Base-by-base conservation (phyloP, 2,797 vertebrate genomes). In the Telmatherina bonti region DNA sequence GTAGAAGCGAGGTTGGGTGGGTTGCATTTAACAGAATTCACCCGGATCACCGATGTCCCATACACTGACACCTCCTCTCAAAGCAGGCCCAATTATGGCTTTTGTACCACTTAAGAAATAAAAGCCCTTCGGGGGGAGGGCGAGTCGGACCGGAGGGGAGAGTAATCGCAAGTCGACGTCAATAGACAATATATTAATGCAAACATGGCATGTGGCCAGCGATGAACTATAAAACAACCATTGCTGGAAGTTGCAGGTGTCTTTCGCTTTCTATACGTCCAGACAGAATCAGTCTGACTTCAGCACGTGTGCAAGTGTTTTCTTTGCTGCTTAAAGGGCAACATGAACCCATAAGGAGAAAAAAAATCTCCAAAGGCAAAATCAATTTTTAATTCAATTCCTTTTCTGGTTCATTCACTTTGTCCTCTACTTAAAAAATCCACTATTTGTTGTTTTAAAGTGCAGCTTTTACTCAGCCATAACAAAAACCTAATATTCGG, bases 61-160 rank as follows among this genome's bases (percentile, higher is more conserved):
- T 96, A 97, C 96, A 95, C 92, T 95, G 96, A 97, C 97, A 97
- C 96, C 96, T 97, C 96, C 95, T 96, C 96, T 98, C 96, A 98
- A 98, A 98, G 96, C 96, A 95, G 93, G 93, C 93, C 96, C 97
- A 98, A 98, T 99, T 98, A 98, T 94, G 95, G 96, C 97, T 96
- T 98, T 98, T 98, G 96, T 97, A 95, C 95, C 96, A 96, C 96
- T 97, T 97, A 96, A 96, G 96, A 96, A 96, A 96, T 94, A 96
- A 96, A 97, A 97, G 96, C 95, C 96, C 96, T 95, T 86, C n/a
- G n/a, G 15, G 20, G 26, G 38, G 29, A 69, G 65, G 60, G 82
- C 70, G 33, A 51, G 64, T 10, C 5, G 47, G 88, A 91, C 68
- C 60, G 94, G 91, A 58, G 72, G 36, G 60, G 41, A 79, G 86